Evolutionary conservation across 2,888 invertebrate species (phyloP), one percentile per base, ranked within the genome.

Genomic region (Synanthedon myopaeformis): DNA sequence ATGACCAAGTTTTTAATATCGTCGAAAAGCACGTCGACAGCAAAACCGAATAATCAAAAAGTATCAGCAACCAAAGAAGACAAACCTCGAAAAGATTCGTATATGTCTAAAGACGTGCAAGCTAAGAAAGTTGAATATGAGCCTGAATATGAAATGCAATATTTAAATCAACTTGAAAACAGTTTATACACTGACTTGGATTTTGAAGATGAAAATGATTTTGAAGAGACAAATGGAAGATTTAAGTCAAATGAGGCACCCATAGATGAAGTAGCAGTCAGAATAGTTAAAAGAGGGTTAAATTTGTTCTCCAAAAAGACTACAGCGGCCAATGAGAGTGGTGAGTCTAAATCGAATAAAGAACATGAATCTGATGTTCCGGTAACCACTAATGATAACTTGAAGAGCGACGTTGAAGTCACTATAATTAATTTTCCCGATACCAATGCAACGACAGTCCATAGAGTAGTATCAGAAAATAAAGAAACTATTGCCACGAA

Each of bases 391-490:
- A 14, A 45, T 14, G 12, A n/a, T 2, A 58, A 23, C 56, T 58
- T 17, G 56, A 61, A 12, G 12, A 11, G 17, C 11, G 49, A 62
- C 8, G 56, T 65, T 10, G 64, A 69, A 42, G 57, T 70, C 51
- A 67, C 69, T 4, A 61, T 69, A 13, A 67, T 70, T 6, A 59
- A 70, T 53, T 60, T 67, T 17, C 8, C 35, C 35, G 35, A 35
- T 35, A 35, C 35, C 10, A 35, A 35, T 5, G 5, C 35, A 10
- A 35, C 35, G 35, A 35, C 35, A 35, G 10, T 35, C 10, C 8
- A 35, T 35, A 35, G 35, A 10, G 8, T 35, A 6, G 10, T 35
- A 35, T 10, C 35, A 10, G 35, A 35, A 35, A 35, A 35, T 35
- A 35, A 35, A 6, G 35, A 35, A 35, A 35, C 10, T 35, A 5